These are phyloP conservation scores for Dryadula phaetusa DNA, from an alignment of 2,888 invertebrate genomes.

Conservation along the genomic window DNA sequence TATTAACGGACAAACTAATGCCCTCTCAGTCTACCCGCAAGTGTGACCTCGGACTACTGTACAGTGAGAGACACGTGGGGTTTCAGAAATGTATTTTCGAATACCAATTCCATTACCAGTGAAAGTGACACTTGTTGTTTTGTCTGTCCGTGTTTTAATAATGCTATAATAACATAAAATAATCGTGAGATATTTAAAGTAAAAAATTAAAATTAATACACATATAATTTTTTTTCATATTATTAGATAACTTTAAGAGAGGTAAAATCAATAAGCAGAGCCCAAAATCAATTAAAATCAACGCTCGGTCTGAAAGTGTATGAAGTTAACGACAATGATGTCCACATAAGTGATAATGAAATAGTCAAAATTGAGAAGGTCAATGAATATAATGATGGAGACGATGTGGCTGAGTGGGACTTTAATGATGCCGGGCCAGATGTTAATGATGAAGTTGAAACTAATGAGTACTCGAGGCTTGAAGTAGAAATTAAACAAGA, in stretches of 20 bases:
- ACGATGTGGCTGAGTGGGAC: conserved; percentile 10
- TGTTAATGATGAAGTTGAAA: conserved; percentile 24
- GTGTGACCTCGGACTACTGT: too few species aligned
- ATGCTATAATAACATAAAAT: too few species aligned
- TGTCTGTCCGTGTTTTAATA: too few species aligned
- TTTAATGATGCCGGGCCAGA: conserved; percentile 49
- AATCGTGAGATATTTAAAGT: too few species aligned
- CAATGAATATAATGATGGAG: conserved; percentile 16
- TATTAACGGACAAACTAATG: too few species aligned
- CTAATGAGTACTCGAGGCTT: conserved; percentile 38
- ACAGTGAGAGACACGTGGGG: too few species aligned
- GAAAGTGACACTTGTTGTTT: too few species aligned
- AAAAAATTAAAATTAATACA: not conserved
- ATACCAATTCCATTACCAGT: too few species aligned
- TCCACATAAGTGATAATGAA: conserved; percentile 22
- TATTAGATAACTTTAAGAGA: conserved; percentile 64
- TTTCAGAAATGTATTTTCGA: too few species aligned
- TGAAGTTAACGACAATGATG: conserved; percentile 44
- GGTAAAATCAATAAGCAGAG: conserved; percentile 60
- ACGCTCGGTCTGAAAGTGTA: conserved; percentile 54
- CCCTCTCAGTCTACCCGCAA: too few species aligned
- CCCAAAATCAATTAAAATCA: conserved; percentile 53
- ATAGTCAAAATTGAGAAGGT: conserved; percentile 16
- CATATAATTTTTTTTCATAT: not conserved
- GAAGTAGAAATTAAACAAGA: conserved; percentile 60